Evolutionary conservation across 2,113 vertebrate genomes (phyloP).

Genomic region (Pseudopipra pipra): DNA sequence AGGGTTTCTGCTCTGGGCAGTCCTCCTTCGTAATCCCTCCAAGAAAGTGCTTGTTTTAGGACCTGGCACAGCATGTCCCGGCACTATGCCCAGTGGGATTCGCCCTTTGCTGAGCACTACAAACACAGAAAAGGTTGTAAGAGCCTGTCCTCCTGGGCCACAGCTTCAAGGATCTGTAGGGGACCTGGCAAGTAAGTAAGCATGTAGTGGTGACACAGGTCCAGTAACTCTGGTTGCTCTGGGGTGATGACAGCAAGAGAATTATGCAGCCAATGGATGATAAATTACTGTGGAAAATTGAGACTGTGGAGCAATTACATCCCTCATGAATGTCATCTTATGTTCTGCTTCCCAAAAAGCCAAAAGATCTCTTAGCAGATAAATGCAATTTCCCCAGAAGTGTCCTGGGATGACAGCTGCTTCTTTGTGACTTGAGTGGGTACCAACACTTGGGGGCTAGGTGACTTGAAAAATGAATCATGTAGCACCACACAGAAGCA

Average conservation of each 20-base stretch:
- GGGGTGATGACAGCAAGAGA: background rate
- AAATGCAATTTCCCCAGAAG: background rate
- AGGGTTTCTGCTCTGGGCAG: background rate
- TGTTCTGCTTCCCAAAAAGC: background rate
- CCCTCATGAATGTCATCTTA: background rate
- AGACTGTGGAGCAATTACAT: background rate
- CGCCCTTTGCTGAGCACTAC: background rate
- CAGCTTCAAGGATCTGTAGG: background rate
- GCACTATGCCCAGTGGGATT: fast-evolving
- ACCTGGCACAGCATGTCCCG: fast-evolving
- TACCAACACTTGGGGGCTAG: no score
- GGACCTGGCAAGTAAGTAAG: background rate
- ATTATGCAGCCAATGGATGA: background rate
- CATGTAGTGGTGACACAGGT: no score
- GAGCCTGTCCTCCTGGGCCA: background rate
- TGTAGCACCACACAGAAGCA: background rate
- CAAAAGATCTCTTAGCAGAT: background rate
- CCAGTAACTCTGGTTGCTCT: background rate
- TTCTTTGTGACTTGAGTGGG: background rate
- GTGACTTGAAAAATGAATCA: background rate
- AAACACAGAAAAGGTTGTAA: background rate
- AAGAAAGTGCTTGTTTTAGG: background rate
- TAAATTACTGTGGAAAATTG: background rate
- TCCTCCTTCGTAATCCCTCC: background rate
- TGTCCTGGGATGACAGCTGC: background rate